phyloP scores from a whole-genome alignment of 2,888 invertebrate genomes.

The Stomorhina lunata region DNA sequence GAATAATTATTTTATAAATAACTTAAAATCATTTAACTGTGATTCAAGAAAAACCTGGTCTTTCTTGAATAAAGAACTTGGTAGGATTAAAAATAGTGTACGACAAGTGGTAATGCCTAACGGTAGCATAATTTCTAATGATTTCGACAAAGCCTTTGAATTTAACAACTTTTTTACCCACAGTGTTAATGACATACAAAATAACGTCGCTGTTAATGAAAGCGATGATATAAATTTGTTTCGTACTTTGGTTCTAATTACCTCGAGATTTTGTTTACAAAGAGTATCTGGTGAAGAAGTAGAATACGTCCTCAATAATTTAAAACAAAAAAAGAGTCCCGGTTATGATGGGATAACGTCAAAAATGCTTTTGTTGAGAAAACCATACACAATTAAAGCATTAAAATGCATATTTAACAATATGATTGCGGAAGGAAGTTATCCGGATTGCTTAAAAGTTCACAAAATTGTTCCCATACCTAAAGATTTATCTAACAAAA shows the following conservation, averaged over 20 bases:
- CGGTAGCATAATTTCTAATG: neutral
- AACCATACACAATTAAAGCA: neutral
- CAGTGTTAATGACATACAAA: neutral
- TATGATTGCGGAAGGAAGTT: neutral
- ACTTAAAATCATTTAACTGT: neutral
- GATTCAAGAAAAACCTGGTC: conserved; percentile 4
- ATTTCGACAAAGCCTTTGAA: neutral
- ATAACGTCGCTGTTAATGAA: neutral
- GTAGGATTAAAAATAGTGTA: neutral
- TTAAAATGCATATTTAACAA: neutral
- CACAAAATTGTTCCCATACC: neutral
- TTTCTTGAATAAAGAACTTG: neutral
- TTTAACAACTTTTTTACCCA: neutral
- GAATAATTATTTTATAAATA: neutral
- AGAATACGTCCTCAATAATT: neutral
- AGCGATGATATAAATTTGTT: neutral
- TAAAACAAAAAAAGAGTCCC: neutral
- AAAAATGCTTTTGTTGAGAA: neutral
- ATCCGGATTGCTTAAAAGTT: neutral
- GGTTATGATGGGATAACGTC: neutral
- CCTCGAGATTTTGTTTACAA: neutral
- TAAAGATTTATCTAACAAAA: neutral
- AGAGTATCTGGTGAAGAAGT: neutral
- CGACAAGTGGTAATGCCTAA: neutral
- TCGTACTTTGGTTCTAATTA: neutral